A percentile compares a stretch with the other conserved stretches of the same genome.
Conservation (phyloP, 2,113 vertebrate species). For the Gopherus flavomarginatus region DNA sequence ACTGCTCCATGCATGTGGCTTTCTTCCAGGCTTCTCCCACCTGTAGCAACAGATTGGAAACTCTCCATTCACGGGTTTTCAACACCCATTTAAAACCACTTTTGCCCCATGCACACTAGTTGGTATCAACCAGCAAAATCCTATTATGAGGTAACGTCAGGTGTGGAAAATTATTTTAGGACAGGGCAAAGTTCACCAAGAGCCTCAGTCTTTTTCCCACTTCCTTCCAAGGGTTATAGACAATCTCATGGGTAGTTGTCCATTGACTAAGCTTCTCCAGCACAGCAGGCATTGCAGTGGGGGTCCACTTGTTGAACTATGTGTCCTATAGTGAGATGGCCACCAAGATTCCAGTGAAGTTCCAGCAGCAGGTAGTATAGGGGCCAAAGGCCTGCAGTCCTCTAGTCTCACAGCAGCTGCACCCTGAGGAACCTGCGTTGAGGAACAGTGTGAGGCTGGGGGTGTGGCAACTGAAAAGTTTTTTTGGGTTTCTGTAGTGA, state of each 20-base stretch:
- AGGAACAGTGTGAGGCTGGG: fast-evolving
- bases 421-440: not conserved
- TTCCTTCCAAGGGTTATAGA: not conserved
- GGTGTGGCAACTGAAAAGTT: not conserved
- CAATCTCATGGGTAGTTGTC: not conserved
- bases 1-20: slow-evolving; percentile 64
- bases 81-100: slow-evolving; percentile 44
- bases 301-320: not conserved
- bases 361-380: fast-evolving
- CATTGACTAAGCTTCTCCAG: not conserved
- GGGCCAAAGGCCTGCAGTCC: not conserved
- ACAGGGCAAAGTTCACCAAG: not conserved
- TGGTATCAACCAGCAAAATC: not conserved
- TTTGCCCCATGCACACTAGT: not conserved
- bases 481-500: not conserved
- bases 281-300: fast-evolving
- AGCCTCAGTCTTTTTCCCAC: not conserved
- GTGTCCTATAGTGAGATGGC: not conserved
- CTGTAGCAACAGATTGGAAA: slow-evolving; percentile 68
- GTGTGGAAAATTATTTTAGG: slow-evolving; percentile 14
- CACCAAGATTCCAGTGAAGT: fast-evolving
- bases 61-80: slow-evolving; percentile 56
- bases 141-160: not conserved
- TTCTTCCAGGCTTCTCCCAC: slow-evolving; percentile 71
- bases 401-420: not conserved